Percentiles rank a stretch among this genome's conserved stretches.
Conservation (phyloP, 2,888 invertebrate species). For the Uloborus plumipes region DNA sequence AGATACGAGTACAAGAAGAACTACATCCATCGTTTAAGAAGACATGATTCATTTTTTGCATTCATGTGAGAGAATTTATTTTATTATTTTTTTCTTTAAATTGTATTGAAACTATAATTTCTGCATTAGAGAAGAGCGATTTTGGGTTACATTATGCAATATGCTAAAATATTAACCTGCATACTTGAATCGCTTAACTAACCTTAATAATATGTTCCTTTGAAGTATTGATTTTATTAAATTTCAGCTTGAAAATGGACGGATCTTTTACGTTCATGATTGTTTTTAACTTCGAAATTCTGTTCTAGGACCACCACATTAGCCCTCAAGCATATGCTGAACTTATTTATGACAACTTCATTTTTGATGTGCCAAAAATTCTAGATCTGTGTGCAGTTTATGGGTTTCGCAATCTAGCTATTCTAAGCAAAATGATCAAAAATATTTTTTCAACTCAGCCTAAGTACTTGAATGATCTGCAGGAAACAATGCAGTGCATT, state of each 20-base stretch:
- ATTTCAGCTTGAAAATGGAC: background rate
- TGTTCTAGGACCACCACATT: conserved; percentile 72
- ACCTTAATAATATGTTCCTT: no score
- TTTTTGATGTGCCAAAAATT: conserved; percentile 86
- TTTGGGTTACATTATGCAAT: no score
- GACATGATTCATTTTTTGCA: no score
- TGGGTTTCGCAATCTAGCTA: conserved; percentile 77
- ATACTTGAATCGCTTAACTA: no score
- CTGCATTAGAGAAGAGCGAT: no score
- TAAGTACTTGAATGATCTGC: conserved; percentile 77
- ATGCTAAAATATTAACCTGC: no score
- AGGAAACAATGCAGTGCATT: conserved; percentile 64
- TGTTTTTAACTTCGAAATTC: background rate
- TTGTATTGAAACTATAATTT: no score
- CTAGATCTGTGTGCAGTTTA: conserved; percentile 84
- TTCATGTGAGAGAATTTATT: no score
- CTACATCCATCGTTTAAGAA: no score
- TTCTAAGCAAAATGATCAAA: conserved; percentile 78
- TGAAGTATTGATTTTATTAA: background rate
- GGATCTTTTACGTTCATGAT: background rate
- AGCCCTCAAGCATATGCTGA: conserved; percentile 78
- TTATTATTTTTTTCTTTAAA: no score
- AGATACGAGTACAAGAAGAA: no score
- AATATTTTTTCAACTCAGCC: conserved; percentile 80
- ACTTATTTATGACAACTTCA: conserved; percentile 82